Evolutionary conservation across 2,113 vertebrate genomes (phyloP).

Genomic region (Mionectes macconnelli): DNA sequence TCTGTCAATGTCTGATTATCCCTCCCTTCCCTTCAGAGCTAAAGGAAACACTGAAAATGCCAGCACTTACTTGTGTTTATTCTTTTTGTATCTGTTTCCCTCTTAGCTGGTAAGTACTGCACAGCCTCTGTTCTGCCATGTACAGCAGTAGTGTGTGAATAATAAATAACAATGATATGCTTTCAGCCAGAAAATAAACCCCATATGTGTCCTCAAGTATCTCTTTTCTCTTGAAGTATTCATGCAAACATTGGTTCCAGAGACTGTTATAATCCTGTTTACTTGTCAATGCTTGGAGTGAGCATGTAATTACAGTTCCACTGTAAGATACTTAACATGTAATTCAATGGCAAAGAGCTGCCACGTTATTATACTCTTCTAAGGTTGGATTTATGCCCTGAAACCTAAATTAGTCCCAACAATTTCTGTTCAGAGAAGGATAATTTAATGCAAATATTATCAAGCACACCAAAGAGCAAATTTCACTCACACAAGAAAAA

Average conservation of each 20-base stretch:
- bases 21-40: not conserved
- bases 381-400: slow-evolving; percentile 51
- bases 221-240: slow-evolving; percentile 54
- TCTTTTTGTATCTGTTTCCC: not conserved
- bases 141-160: slow-evolving; percentile 12
- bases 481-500: not conserved
- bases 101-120: not conserved
- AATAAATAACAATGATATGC: slow-evolving; percentile 45
- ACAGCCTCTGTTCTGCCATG: not conserved
- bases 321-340: slow-evolving; percentile 56
- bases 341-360: slow-evolving; percentile 55
- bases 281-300: slow-evolving; percentile 53
- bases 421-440: slow-evolving; percentile 22
- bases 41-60: not conserved
- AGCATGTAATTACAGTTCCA: slow-evolving; percentile 66
- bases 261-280: slow-evolving; percentile 63
- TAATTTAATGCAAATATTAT: slow-evolving; percentile 46
- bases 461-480: not conserved
- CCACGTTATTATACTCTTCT: slow-evolving; percentile 22
- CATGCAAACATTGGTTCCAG: slow-evolving; percentile 41
- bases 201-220: slow-evolving; percentile 49
- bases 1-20: not conserved
- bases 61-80: not conserved
- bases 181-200: slow-evolving; percentile 56
- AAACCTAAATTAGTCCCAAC: slow-evolving; percentile 55